These are phyloP conservation scores for Sebastes vulpes DNA, from an alignment of 2,797 vertebrate genomes.

Conservation along the genomic window DNA sequence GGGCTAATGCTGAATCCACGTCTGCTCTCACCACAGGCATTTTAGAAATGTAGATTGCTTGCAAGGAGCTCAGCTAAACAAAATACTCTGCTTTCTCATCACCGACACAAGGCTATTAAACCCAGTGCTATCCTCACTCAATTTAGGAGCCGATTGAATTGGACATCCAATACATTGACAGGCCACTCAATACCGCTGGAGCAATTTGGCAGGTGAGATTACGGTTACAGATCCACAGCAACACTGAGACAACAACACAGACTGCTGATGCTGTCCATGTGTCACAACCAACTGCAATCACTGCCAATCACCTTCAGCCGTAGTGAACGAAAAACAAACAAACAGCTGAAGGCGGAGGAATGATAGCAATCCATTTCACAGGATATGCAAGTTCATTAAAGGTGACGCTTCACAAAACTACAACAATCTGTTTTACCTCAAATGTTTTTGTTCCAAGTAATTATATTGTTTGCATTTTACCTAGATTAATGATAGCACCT, in stretches of 20 bases:
- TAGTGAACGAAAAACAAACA: not conserved
- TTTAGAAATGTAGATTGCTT: slow-evolving; percentile 59
- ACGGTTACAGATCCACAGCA: slow-evolving; percentile 43
- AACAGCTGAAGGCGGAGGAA: slow-evolving; percentile 18
- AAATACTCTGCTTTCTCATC: slow-evolving; percentile 58
- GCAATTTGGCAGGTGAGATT: slow-evolving; percentile 64
- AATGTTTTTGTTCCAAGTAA: not conserved
- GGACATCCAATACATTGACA: slow-evolving; percentile 62
- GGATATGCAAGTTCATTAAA: not conserved
- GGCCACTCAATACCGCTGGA: slow-evolving; percentile 34
- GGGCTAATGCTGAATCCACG: slow-evolving; percentile 54
- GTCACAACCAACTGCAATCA: slow-evolving; percentile 61
- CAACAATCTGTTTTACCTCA: not conserved
- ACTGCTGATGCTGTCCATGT: slow-evolving; percentile 60
- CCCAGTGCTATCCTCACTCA: slow-evolving; percentile 23
- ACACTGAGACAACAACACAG: slow-evolving; percentile 19
- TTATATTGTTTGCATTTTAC: not conserved
- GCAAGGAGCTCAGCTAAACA: slow-evolving; percentile 48
- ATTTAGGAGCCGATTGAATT: slow-evolving; percentile 55
- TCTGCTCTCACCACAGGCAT: slow-evolving; percentile 62
- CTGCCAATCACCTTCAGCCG: slow-evolving; percentile 64
- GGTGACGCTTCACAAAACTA: not conserved
- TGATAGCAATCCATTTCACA: not conserved
- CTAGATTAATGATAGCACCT: not conserved
- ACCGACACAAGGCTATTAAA: slow-evolving; percentile 36